Evolutionary conservation across 1,140 invertebrate species (phyloP), one percentile per base, ranked within the genome.

Genomic region (Plectus sambesii): DNA sequence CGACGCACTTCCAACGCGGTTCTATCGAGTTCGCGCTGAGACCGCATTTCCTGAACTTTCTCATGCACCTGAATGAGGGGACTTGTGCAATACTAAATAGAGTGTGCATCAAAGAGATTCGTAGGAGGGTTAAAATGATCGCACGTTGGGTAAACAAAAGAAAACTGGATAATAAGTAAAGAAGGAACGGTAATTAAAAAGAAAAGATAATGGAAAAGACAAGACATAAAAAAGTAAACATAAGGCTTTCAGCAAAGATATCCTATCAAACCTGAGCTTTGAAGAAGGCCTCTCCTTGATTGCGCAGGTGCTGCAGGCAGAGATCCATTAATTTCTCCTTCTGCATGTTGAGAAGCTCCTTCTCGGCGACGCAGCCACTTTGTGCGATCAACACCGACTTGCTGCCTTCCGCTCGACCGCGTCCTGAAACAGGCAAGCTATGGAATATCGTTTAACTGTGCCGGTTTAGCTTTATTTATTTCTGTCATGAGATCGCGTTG

Each of bases 261-360:
- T n/a, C n/a, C n/a, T n/a, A n/a, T n/a, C n/a, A n/a, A n/a, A n/a
- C n/a, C n/a, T n/a, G n/a, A n/a, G n/a, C 36, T 17, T 42, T 42
- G 20, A 15, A n/a, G 17, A 42, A 15, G 17, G 17, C 40, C 17
- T 35, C 17, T 51, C 46, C 50, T 53, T n/a, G n/a, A n/a, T n/a
- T n/a, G n/a, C n/a, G 19, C 22, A 49, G 35, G 15, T 49, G 17
- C 22, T 24, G 15, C 22, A 49, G 33, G 47, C 44, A 49, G 4
- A 25, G 17, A 25, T 51, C 53, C 49, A 51, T 51, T 35, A 51
- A 22, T n/a, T 51, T 33, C 19, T 46, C 49, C n/a, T 29, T 51
- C n/a, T 38, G 27, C 8, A 51, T 35, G 5, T 30, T 39, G 4
- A 22, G 19, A 22, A 33, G 33, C 53, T 51, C 49, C 20, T 23